Evolutionary conservation across 1,140 invertebrate genomes (phyloP), one percentile per base, ranked within the genome.

Genomic region (Arion vulgaris): DNA sequence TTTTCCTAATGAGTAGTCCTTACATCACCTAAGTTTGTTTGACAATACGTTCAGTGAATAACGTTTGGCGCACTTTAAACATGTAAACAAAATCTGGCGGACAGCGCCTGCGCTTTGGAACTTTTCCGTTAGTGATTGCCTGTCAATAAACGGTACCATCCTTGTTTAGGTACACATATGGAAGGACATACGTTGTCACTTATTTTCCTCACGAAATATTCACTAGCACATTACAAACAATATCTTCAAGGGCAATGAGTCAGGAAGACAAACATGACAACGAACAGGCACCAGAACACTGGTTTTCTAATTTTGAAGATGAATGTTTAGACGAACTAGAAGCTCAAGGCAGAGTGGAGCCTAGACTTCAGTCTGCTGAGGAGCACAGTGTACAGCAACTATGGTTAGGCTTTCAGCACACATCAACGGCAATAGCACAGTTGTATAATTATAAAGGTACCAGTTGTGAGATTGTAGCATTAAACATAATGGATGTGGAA

Each of bases 341-440:
- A 91, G 94, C 95, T 36, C 86, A 90, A 90, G 94, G 94, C 81
- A 94, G 95, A 93, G 94, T 94, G 90, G 95, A 96, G 91, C 93
- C 94, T 87, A 94, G 94, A 90, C 93, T 95, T 86, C 93, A 94
- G 89, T 94, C 92, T 87, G 95, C 96, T 91, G 94, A 94, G 89
- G 95, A 96, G 90, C 93, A 94, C 87, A 94, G 94, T 85, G 94
- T 94, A 83, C 95, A 95, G 87, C 95, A 95, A 91, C 93, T 96
- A 86, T 96, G 95, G 95, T 93, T 94, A 82, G 94, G 94, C 84
- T 96, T 96, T 93, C 96, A 96, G 91, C 95, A 95, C 90, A 95
- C 95, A 66, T 96, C 96, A 75, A 95, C 95, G 73, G 94, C 95
- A 86, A 95, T 96, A 90, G 95, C 96, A 89, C 95, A 96, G 91